Evolutionary conservation across 2,113 vertebrate species (phyloP), one percentile per base, ranked within the genome.

Genomic region (Dromaius novaehollandiae): DNA sequence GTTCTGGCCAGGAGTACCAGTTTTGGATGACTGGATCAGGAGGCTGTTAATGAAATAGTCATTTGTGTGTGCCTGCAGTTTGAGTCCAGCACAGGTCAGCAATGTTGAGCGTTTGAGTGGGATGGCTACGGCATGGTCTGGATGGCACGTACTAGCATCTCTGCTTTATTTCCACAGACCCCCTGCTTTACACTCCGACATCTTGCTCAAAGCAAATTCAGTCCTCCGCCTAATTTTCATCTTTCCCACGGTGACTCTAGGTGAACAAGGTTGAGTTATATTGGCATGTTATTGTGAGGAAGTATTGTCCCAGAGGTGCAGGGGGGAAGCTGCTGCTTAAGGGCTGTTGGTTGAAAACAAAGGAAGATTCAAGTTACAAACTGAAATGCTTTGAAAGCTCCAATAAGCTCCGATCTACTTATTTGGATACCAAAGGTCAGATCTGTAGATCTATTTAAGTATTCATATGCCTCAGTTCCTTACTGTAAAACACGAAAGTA

Each of bases 151-250:
- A 53, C 22, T 13, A 38, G 78, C 28, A 25, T n/a, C 24, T n/a
- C 21, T 10, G 18, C 48, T 60, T 0, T 46, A 6, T 63, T 78
- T 25, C 56, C 19, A 12, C 21, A 79, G 5, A 17, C 42, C 1
- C 4, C 5, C 9, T 6, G 4, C 48, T 51, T 89, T 7, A 13
- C n/a, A 73, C 44, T 77, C 73, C 0, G 0, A 9, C 56, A 82
- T 22, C 28, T 85, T 82, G 38, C 21, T 42, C 32, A 22, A 38
- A 16, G 64, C 44, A 21, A 2, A 26, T 70, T 83, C 20, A 28
- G 64, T 68, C 61, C n/a, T 85, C 63, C 42, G 34, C 36, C 11
- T 77, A 6, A 13, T 11, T 74, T 64, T 87, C 0, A 0, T 36
- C 30, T 63, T 95, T 65, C 44, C n/a, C 34, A 4, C 77, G 48